phyloP scores from a whole-genome alignment of 2,797 vertebrate species.

The Arctocebus calabarensis region DNA sequence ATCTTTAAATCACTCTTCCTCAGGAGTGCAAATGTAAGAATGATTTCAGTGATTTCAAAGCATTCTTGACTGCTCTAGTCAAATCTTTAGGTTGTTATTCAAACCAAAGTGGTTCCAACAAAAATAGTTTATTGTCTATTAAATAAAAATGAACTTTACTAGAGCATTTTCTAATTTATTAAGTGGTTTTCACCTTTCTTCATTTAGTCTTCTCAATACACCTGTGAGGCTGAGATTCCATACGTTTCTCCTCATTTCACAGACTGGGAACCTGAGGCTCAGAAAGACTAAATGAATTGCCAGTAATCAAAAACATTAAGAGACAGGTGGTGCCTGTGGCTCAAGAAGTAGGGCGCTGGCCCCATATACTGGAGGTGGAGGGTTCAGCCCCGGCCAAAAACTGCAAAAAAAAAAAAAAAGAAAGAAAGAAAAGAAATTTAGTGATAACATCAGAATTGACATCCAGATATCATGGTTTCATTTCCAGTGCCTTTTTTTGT shows the following conservation, averaged over 20 bases:
- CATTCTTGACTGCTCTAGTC: constrained; percentile 3
- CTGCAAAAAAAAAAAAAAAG: too few species aligned
- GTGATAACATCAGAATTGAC: not conserved
- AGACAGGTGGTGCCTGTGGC: not conserved
- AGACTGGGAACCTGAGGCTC: not conserved
- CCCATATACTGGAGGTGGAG: too few species aligned
- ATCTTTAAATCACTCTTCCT: constrained; percentile 28
- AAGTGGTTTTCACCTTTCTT: constrained; percentile 5
- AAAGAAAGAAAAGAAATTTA: not conserved
- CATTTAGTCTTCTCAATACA: not conserved
- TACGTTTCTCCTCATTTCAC: not conserved
- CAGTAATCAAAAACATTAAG: constrained; percentile 15
- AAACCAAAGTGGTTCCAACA: not conserved
- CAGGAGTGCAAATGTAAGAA: not conserved
- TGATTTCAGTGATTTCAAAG: too few species aligned
- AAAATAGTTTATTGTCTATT: not conserved
- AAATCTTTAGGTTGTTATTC: constrained; percentile 9
- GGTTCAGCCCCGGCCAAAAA: too few species aligned
- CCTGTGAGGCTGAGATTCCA: not conserved
- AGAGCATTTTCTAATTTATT: constrained; percentile 34
- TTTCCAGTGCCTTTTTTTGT: not conserved
- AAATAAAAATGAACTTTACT: constrained; percentile 27
- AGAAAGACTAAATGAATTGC: constrained; percentile 14
- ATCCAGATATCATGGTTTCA: not conserved
- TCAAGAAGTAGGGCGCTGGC: too few species aligned